Evolutionary conservation across 2,888 invertebrate species (phyloP), one percentile per base, ranked within the genome.

Genomic region (Chromoteleia sp.): DNA sequence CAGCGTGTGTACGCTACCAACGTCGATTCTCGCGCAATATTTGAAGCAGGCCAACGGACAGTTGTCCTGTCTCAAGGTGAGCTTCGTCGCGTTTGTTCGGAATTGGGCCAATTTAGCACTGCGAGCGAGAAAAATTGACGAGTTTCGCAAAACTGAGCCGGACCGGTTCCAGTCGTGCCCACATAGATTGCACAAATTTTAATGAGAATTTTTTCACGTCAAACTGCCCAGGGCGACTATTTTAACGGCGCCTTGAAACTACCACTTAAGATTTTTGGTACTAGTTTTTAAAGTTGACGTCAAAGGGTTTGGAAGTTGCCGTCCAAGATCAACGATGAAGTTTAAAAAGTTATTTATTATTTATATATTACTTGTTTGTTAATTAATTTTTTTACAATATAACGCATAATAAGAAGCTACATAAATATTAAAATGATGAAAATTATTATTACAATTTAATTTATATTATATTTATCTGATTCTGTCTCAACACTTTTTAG

Each of bases 21-120:
- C 97, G 85, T 96, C 96, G 86, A 94, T 97, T 87, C 93, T 97
- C 85, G 96, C 96, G 52, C 97, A 97, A 92, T 97, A 96, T 92
- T 93, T 97, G 81, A 97, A 97, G 91, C 96, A 97, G 92, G 96
- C 96, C 54, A 96, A 95, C 87, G 96, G 96, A 43, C 96, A 96
- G 88, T 92, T 97, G 74, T 96, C 96, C 77, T 96, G 96, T 90
- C 93, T 97, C 84, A 96, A 97, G 95, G 97, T 97, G 92, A 92
- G 89, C 85, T 61, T 82, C 81, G 76, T 81, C 45, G 39, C 77
- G 41, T 63, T 70, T 36, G 41, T 63, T 75, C 75, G 30, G 54
- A 75, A 75, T 79, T 71, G 78, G 78, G 78, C 75, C 65, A 71
- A 79, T 75, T 79, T 79, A 70, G 43, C 70, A 65, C 56, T 63